A percentile compares a stretch with the other conserved stretches of the same genome.
These are phyloP conservation scores for Spialia ferax DNA, from an alignment of 2,888 invertebrate species.

Conservation along the genomic window DNA sequence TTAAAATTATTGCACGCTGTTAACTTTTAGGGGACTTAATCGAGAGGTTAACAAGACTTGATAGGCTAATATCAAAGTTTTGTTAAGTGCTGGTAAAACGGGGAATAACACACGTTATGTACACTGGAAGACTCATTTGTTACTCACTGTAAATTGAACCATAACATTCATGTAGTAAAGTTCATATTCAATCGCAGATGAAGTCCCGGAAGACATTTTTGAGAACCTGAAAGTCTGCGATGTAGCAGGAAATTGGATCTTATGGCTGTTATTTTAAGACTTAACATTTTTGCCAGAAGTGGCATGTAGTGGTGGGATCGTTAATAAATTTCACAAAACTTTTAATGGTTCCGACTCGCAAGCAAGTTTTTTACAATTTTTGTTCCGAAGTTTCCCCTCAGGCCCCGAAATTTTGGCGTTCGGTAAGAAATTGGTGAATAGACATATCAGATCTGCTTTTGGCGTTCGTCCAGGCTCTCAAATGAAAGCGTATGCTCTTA, in stretches of 20 bases:
- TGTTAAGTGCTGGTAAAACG: conserved; percentile 43
- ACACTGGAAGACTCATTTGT: conserved; percentile 19
- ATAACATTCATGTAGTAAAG: background rate
- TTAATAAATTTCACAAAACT: conserved; percentile 68
- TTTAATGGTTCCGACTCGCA: conserved; percentile 61
- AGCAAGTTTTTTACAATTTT: conserved; percentile 58
- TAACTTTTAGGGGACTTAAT: conserved; percentile 49
- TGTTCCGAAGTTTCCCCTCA: conserved; percentile 38
- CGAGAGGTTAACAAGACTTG: conserved; percentile 48
- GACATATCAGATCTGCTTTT: conserved; percentile 23
- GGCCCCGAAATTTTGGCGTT: conserved; percentile 22
- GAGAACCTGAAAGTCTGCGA: conserved; percentile 4
- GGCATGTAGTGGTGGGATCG: conserved; percentile 48
- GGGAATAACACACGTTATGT: conserved; percentile 49
- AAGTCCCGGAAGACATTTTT: background rate
- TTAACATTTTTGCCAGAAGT: conserved; percentile 9
- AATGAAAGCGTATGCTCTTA: background rate
- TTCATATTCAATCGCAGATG: background rate
- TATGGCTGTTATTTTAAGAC: conserved; percentile 25
- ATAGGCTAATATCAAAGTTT: conserved; percentile 49
- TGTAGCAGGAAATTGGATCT: conserved; percentile 32
- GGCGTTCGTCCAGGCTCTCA: background rate
- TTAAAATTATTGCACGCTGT: conserved; percentile 36
- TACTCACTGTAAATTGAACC: background rate
- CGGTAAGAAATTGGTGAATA: conserved; percentile 17